Evolutionary conservation across 92 coral and sea anemone genomes (phyloP), one percentile per base, ranked within the genome.

Genomic region (Porites divaricata): DNA sequence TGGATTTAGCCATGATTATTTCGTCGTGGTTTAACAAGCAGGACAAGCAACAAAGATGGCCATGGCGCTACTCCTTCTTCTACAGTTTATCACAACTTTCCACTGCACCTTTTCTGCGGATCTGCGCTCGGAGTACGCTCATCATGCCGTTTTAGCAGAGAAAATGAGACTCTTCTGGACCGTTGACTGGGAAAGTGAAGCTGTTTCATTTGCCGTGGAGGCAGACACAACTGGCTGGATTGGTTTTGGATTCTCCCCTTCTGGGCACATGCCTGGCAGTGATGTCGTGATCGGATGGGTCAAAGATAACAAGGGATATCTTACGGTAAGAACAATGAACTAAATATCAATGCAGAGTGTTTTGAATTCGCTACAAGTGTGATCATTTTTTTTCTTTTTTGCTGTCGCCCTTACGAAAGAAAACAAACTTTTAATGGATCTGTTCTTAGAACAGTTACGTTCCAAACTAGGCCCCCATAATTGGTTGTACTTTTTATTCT

Each of bases 191-290:
- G 76, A 57, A 51, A 35, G 63, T 16, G 66, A 85, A n/a, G 25
- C 59, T 16, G 74, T 85, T 17, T 85, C 83, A 48, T 85, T 85
- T 59, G 88, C 88, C 59, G 70, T 85, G 8, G 83, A 77, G 62
- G 88, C 81, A 48, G 76, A 21, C 22, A 85, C 83, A 20, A 77
- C 82, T 57, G 88, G 88, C 15, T 85, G 88, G 88, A 78, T 85
- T 19, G 88, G 88, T 6, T 57, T 85, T 67, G 88, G 88, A 2
- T 75, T 85, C 68, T 85, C 88, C 14, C 15, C 84, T 23, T 65
- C 66, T 57, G 78, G 83, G 6, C 61, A 53, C 16, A 85, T 85
- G 88, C 14, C 22, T 41, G 41, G 41, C 41, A 35, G 41, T 35
- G 41, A 35, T 35, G 41, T 35, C 41, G 41, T 35, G 41, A 35